Conservation (phyloP, 2,797 vertebrate species). For the Halcyon chelicuti region DNA sequence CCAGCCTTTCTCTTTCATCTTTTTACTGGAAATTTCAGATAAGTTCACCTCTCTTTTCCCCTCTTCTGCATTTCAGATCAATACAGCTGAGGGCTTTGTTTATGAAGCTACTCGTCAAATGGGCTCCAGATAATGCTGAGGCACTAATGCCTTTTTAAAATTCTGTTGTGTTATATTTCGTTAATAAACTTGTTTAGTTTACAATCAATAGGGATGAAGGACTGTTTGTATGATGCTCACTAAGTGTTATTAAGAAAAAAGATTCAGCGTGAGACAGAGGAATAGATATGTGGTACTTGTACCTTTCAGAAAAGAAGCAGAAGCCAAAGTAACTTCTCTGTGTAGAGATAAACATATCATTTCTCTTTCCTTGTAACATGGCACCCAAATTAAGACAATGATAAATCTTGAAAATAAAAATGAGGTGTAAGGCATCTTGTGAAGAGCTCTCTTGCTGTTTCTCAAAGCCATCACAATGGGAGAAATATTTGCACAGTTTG, state of each 20-base stretch:
- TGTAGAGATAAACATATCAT: not conserved
- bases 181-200: conserved; percentile 48
- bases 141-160: conserved; percentile 3
- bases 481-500: not conserved
- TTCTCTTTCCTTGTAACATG: not conserved
- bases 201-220: conserved; percentile 15
- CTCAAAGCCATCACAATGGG: not conserved
- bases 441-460: not conserved
- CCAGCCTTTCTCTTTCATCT: not conserved
- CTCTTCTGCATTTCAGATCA: not conserved
- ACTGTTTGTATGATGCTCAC: not conserved
- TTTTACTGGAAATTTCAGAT: not conserved
- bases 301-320: not conserved
- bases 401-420: not conserved
- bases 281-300: not conserved
- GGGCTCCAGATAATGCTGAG: not conserved
- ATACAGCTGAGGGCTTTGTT: not conserved
- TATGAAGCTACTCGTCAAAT: conserved; percentile 10
- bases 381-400: not conserved
- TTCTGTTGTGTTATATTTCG: not conserved
- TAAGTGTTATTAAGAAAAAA: not conserved
- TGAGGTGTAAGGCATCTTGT: not conserved
- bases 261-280: not conserved
- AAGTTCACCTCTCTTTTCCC: not conserved
- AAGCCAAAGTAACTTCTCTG: not conserved